phyloP scores from a whole-genome alignment of 2,888 invertebrate genomes.

The Rhamnusium bicolor region DNA sequence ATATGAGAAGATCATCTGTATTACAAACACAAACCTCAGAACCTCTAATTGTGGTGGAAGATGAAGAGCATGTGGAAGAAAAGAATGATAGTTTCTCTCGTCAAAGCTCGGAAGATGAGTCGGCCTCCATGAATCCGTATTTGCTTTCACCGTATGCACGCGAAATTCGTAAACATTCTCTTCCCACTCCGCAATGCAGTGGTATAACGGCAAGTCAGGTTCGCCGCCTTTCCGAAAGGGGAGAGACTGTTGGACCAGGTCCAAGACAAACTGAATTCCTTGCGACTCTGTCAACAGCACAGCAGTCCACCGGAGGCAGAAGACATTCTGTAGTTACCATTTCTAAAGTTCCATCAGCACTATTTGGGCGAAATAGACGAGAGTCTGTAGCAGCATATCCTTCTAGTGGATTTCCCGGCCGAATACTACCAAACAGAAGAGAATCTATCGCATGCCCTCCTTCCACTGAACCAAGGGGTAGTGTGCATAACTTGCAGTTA shows the following conservation, averaged over 20 bases:
- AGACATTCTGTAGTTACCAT: slow-evolving; percentile 91
- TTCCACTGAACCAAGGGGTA: slow-evolving; percentile 83
- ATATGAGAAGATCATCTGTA: slow-evolving; percentile 79
- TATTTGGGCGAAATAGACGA: slow-evolving; percentile 85
- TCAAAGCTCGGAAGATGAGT: slow-evolving; percentile 82
- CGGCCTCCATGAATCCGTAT: slow-evolving; percentile 82
- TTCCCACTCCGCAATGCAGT: slow-evolving; percentile 88
- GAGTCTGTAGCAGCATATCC: slow-evolving; percentile 89
- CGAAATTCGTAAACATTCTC: slow-evolving; percentile 85
- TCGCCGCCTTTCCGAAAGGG: slow-evolving; percentile 85
- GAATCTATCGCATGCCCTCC: slow-evolving; percentile 71
- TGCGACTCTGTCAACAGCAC: slow-evolving; percentile 85
- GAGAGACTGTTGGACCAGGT: slow-evolving; percentile 81
- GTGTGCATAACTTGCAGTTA: slow-evolving; percentile 86
- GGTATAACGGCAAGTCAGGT: slow-evolving; percentile 92
- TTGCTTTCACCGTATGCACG: slow-evolving; percentile 84
- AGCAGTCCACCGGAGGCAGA: slow-evolving; percentile 83
- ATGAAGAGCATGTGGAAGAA: slow-evolving; percentile 78
- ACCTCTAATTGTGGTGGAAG: slow-evolving; percentile 88
- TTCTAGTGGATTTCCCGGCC: slow-evolving; percentile 71
- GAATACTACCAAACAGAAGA: slow-evolving; percentile 66
- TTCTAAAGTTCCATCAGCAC: slow-evolving; percentile 83
- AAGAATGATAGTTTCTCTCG: slow-evolving; percentile 70
- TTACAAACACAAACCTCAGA: slow-evolving; percentile 75
- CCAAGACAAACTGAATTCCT: slow-evolving; percentile 87